Evolutionary conservation across 2,797 vertebrate species (phyloP), one percentile per base, ranked within the genome.

Genomic region (Salarias fasciatus): DNA sequence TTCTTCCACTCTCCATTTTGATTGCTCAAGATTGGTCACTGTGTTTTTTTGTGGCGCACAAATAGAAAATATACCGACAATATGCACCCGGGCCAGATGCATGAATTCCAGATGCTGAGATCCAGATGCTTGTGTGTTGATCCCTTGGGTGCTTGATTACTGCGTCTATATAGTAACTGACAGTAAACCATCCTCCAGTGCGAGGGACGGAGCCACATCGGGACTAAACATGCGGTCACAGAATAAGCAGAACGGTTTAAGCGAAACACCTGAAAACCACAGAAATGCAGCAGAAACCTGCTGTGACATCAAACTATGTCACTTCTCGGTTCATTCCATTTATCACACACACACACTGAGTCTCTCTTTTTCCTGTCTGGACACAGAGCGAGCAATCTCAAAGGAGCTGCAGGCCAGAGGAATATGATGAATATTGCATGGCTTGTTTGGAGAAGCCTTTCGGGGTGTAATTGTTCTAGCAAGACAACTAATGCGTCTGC

Each of bases 391-490:
- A 50, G 55, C 29, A 28, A 45, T 72, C 55, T 76, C 63, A 47
- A 66, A 73, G 65, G 58, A 6, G 48, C 64, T 11, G 53, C 48
- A 37, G 33, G 64, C 60, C 51, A 37, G 35, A 63, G 53, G 31
- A 75, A 64, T 31, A 58, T 66, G 68, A 85, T 82, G 73, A 78
- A 81, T 75, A 81, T 80, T 79, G 55, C 74, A 79, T 73, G 59
- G 28, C 30, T 64, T 71, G 66, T 79, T 69, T 80, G 43, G 59
- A 69, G 52, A 68, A 47, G 71, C 38, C 37, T 74, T 82, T 75
- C 60, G 55, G 11, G 28, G 9, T 42, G 45, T 72, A 77, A 84
- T 72, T 84, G 71, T 76, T 73, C 52, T 28, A 37, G 54, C 44
- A 68, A 63, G 76, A 75, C 69, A 65, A 57, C 50, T 31, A 72